These are phyloP conservation scores for Dryobota labecula DNA, from an alignment of 2,888 invertebrate genomes.

Conservation along the genomic window DNA sequence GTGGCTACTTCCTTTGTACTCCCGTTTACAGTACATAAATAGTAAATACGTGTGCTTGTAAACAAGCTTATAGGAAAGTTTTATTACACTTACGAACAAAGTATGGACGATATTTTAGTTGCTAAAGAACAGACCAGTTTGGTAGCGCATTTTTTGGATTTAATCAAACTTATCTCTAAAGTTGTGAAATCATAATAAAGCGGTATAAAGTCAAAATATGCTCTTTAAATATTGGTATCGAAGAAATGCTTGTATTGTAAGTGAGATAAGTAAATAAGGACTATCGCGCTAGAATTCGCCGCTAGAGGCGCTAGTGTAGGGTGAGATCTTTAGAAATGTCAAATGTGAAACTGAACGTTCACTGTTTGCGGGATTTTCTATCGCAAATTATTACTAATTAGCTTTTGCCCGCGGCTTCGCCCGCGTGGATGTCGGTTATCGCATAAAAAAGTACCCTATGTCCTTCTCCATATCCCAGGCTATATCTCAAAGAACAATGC, in stretches of 20 bases:
- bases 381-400: too few relatives aligned
- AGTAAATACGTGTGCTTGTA: slow-evolving; percentile 81
- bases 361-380: too few relatives aligned
- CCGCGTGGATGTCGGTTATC: too few relatives aligned
- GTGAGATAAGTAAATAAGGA: background rate
- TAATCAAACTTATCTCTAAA: background rate
- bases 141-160: slow-evolving; percentile 17
- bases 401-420: too few relatives aligned
- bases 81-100: slow-evolving; percentile 73
- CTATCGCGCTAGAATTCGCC: too few relatives aligned
- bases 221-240: background rate
- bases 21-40: slow-evolving; percentile 84
- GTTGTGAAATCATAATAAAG: slow-evolving; percentile 1
- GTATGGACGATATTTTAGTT: slow-evolving; percentile 63
- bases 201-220: too few relatives aligned
- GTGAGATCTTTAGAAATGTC: too few relatives aligned
- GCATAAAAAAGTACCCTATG: too few relatives aligned
- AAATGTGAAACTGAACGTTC: too few relatives aligned
- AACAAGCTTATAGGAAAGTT: slow-evolving; percentile 82
- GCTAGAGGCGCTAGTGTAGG: too few relatives aligned
- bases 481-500: too few relatives aligned
- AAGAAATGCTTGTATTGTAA: background rate
- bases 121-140: slow-evolving; percentile 27
- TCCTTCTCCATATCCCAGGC: too few relatives aligned
- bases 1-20: slow-evolving; percentile 82